Evolutionary conservation across 2,113 vertebrate genomes (phyloP).

Genomic region (Salvelinus namaycush): DNA sequence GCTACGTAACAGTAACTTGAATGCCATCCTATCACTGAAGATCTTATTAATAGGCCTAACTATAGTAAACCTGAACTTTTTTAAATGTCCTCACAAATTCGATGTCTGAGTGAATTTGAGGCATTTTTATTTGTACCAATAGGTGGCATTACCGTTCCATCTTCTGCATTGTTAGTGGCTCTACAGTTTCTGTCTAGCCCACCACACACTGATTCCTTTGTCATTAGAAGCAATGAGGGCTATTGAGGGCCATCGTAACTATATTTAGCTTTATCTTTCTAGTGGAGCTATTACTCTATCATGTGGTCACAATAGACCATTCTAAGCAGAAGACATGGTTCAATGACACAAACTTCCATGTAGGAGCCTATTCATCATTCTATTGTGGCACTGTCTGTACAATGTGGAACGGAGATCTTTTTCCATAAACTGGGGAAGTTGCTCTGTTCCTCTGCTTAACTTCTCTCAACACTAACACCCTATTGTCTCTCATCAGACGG

Average conservation of each 20-base stretch:
- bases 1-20: not conserved
- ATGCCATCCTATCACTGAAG: not conserved
- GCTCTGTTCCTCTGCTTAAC: not conserved
- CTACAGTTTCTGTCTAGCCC: not conserved
- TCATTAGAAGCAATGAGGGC: not conserved
- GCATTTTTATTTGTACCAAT: not conserved
- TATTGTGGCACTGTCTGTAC: not conserved
- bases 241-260: not conserved
- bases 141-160: not conserved
- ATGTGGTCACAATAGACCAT: not conserved
- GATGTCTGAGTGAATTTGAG: not conserved
- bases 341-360: not conserved
- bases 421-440: not conserved
- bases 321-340: not conserved
- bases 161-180: not conserved
- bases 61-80: too few species aligned
- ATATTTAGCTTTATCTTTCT: not conserved
- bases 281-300: not conserved
- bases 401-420: not conserved
- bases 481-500: constrained; percentile 66
- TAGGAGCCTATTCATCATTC: not conserved
- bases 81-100: too few species aligned
- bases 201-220: not conserved
- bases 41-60: too few species aligned
- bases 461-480: not conserved